Percentiles rank a stretch among this genome's conserved stretches.
These are phyloP conservation scores for Limosa lapponica DNA, from an alignment of 2,797 vertebrate genomes.

Conservation along the genomic window DNA sequence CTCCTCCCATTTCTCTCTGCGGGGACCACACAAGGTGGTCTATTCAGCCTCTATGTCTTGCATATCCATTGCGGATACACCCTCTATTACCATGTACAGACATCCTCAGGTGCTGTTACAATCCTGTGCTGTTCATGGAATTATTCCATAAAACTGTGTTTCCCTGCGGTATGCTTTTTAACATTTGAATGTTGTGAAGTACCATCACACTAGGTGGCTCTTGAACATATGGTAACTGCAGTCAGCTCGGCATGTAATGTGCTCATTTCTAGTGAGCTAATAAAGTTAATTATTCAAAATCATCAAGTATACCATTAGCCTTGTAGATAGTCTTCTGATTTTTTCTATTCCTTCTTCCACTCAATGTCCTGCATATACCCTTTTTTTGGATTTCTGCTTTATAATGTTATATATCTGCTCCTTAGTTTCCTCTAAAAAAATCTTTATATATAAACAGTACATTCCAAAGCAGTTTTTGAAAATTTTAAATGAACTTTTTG, in stretches of 20 bases:
- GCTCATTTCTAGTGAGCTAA: neutral
- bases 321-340: neutral
- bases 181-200: neutral
- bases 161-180: neutral
- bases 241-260: neutral
- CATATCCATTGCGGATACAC: neutral
- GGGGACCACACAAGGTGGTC: neutral
- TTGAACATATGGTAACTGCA: neutral
- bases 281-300: conserved; percentile 53
- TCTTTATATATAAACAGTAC: neutral
- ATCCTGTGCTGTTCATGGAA: neutral
- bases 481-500: neutral
- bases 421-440: neutral
- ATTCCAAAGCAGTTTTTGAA: neutral
- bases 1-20: neutral
- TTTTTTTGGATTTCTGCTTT: neutral
- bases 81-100: neutral
- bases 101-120: neutral
- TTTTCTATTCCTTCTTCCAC: neutral
- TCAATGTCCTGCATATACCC: neutral
- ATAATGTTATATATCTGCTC: neutral
- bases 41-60: neutral
- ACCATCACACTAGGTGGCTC: neutral
- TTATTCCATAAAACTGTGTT: neutral
- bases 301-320: neutral